Evolutionary conservation across 2,888 invertebrate genomes (phyloP).

Genomic region (Acanthoscelides obtectus): DNA sequence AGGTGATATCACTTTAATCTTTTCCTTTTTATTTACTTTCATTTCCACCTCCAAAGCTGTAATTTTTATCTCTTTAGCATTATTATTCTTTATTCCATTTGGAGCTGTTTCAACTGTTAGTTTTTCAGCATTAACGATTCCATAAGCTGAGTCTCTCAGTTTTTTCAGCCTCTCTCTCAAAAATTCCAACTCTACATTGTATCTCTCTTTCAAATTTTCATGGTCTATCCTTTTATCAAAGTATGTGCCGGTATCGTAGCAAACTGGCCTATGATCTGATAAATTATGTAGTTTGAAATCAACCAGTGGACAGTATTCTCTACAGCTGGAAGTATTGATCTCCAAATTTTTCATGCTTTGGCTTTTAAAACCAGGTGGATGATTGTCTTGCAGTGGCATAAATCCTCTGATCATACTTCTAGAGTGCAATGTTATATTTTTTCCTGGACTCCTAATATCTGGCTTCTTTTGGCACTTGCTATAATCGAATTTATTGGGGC

Average conservation of each 20-base stretch:
- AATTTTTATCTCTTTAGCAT: background rate
- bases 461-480: constrained; percentile 8
- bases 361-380: background rate
- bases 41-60: constrained; percentile 16
- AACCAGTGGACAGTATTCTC: constrained; percentile 25
- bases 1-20: constrained; percentile 3
- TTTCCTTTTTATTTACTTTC: constrained; percentile 19
- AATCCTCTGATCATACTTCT: background rate
- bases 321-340: constrained; percentile 13
- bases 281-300: constrained; percentile 24
- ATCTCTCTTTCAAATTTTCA: constrained; percentile 33
- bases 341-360: background rate
- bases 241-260: constrained; percentile 40
- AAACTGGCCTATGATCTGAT: constrained; percentile 21
- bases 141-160: constrained; percentile 29
- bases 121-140: background rate
- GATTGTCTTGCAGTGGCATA: background rate
- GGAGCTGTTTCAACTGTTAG: background rate
- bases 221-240: constrained; percentile 39
- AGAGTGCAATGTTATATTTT: constrained; percentile 4
- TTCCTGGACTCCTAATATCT: constrained; percentile 11
- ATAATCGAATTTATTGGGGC: constrained; percentile 13
- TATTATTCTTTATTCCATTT: background rate
- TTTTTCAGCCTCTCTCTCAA: constrained; percentile 38
- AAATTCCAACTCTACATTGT: constrained; percentile 38